A percentile compares a stretch with the other conserved stretches of the same genome.
Conservation (phyloP, 2,888 invertebrate genomes). For the Lacanobia wlatinum region DNA sequence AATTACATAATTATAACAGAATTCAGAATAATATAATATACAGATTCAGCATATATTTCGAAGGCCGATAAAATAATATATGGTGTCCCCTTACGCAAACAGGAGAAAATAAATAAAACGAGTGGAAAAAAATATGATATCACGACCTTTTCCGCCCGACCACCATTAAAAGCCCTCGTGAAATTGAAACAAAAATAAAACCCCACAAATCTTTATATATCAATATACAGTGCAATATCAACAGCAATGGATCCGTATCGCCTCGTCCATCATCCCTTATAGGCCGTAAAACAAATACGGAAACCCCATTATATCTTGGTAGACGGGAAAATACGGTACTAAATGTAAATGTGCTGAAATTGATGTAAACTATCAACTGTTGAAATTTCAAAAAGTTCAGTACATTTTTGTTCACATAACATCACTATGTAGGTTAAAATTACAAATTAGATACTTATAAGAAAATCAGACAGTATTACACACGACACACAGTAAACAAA, state of each 20-base stretch:
- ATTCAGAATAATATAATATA: no score
- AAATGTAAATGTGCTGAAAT: constrained; percentile 15
- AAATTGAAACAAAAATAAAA: constrained; percentile 47
- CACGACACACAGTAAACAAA: constrained; percentile 17
- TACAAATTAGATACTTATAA: no score
- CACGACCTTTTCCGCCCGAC: neutral
- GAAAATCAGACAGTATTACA: no score
- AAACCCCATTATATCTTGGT: constrained; percentile 16
- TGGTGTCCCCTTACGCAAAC: neutral
- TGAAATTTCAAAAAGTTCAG: no score
- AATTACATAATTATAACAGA: no score
- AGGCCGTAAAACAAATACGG: constrained; percentile 44
- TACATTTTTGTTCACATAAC: no score
- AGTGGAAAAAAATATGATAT: constrained; percentile 9
- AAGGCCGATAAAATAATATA: neutral
- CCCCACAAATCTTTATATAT: constrained; percentile 32
- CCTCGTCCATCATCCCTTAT: constrained; percentile 47
- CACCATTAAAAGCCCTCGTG: constrained; percentile 21
- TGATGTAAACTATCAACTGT: neutral
- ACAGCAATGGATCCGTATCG: constrained; percentile 30
- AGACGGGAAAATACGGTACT: constrained; percentile 16
- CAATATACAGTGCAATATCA: constrained; percentile 49
- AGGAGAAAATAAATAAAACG: constrained; percentile 1
- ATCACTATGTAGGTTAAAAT: no score
- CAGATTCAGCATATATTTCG: neutral